Percentiles rank a stretch among this genome's conserved stretches.
These are phyloP conservation scores for Eulithis testata DNA, from an alignment of 2,888 invertebrate genomes.

Conservation along the genomic window DNA sequence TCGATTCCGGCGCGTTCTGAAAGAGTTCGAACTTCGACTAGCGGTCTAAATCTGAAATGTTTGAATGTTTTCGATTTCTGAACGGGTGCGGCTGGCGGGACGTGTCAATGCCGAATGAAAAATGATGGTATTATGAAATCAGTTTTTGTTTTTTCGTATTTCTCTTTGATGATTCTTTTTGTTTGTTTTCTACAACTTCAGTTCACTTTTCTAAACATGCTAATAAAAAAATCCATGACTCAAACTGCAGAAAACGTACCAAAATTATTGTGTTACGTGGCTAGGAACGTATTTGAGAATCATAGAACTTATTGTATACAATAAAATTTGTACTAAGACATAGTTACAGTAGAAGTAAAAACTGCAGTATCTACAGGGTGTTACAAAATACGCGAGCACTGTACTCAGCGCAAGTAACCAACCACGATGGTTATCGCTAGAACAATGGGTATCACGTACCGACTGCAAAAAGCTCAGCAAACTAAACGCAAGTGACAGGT, in stretches of 20 bases:
- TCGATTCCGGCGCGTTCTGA: constrained; percentile 80
- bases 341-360: too few relatives aligned
- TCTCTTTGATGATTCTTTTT: constrained; percentile 47
- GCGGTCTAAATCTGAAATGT: constrained; percentile 81
- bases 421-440: constrained; percentile 28
- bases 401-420: constrained; percentile 17
- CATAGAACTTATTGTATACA: too few relatives aligned
- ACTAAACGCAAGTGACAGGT: constrained; percentile 30
- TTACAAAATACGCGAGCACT: constrained; percentile 22
- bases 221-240: constrained; percentile 9
- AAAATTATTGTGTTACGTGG: too few relatives aligned
- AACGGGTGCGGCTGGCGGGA: constrained; percentile 76
- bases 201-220: constrained; percentile 5
- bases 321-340: too few relatives aligned
- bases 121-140: constrained; percentile 64
- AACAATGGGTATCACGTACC: constrained; percentile 36
- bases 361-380: constrained; percentile 14
- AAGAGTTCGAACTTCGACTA: constrained; percentile 77
- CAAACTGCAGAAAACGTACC: neutral
- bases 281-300: too few relatives aligned
- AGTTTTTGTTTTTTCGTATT: constrained; percentile 51
- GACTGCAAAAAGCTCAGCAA: constrained; percentile 31
- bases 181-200: constrained; percentile 33
- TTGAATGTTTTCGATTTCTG: constrained; percentile 80
- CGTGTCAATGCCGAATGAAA: constrained; percentile 65